phyloP scores from a whole-genome alignment of 2,113 vertebrate genomes.

The Nesogale talazaci region DNA sequence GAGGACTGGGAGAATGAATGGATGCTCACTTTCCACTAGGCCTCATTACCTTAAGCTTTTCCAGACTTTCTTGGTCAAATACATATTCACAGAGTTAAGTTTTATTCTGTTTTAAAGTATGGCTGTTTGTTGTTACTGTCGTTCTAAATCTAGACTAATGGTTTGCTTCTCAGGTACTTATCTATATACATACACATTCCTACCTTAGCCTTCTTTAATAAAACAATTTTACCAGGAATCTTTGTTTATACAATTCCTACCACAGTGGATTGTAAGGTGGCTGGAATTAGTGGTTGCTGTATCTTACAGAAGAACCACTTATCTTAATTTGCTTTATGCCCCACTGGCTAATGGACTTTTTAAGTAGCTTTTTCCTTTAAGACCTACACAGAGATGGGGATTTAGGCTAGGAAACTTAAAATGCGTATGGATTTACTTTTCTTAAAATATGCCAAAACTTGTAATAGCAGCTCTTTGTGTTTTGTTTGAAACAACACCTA shows the following conservation, averaged over 20 bases:
- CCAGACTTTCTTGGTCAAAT: constrained; percentile 31
- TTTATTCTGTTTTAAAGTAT: constrained; percentile 33
- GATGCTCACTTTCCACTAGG: not conserved
- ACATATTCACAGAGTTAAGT: constrained; percentile 1
- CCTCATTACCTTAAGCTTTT: not conserved
- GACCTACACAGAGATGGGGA: not conserved
- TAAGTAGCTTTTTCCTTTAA: constrained; percentile 54
- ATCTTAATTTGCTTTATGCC: constrained; percentile 43
- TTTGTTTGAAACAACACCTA: constrained; percentile 67
- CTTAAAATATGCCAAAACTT: constrained; percentile 48
- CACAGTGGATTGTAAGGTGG: not conserved
- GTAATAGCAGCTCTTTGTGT: constrained; percentile 53
- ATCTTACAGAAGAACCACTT: constrained; percentile 36
- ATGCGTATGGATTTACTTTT: constrained; percentile 58
- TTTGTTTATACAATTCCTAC: constrained; percentile 48
- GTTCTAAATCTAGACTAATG: constrained; percentile 46
- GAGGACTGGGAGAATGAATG: not conserved
- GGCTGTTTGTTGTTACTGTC: not conserved
- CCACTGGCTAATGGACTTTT: constrained; percentile 28
- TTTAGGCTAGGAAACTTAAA: constrained; percentile 59
- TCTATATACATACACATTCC: not conserved
- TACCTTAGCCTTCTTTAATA: not conserved
- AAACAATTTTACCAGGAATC: constrained; percentile 36
- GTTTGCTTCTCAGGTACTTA: constrained; percentile 52
- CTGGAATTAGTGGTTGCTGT: constrained; percentile 20